These are phyloP conservation scores for Lamproptera curius DNA, from an alignment of 2,888 invertebrate species.

Conservation along the genomic window DNA sequence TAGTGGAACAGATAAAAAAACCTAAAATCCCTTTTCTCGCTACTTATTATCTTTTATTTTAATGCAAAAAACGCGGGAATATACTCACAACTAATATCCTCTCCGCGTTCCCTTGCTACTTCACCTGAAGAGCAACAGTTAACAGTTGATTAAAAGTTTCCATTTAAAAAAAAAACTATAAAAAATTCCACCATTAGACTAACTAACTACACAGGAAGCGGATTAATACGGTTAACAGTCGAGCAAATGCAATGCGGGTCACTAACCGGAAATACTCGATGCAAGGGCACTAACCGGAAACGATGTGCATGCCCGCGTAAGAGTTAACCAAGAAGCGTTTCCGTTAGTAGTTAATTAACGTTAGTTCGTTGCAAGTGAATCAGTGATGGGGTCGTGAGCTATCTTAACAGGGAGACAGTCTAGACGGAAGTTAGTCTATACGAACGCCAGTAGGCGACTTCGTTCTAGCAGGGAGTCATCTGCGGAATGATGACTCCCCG, in stretches of 20 bases:
- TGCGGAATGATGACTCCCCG: slow-evolving; percentile 50
- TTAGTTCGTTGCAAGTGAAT: slow-evolving; percentile 33
- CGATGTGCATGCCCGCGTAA: slow-evolving; percentile 69
- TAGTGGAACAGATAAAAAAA: no score
- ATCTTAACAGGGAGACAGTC: slow-evolving; percentile 21
- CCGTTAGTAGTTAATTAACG: slow-evolving; percentile 42
- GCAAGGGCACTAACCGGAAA: slow-evolving; percentile 68
- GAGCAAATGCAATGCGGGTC: slow-evolving; percentile 46
- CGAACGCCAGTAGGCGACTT: slow-evolving; percentile 45
- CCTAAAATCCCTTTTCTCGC: no score
- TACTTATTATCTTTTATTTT: no score
- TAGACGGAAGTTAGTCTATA: slow-evolving; percentile 28
- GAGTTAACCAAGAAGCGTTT: slow-evolving; percentile 77
- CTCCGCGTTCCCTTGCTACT: slow-evolving; percentile 85
- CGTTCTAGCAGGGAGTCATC: slow-evolving; percentile 55
- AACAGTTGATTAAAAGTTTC: slow-evolving; percentile 14
- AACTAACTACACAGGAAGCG: slow-evolving; percentile 63
- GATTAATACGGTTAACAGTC: slow-evolving; percentile 37
- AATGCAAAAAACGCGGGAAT: background rate
- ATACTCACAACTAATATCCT: slow-evolving; percentile 87
- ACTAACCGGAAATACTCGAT: slow-evolving; percentile 60
- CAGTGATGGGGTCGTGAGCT: slow-evolving; percentile 55
- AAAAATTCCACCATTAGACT: no score
- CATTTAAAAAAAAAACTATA: no score
- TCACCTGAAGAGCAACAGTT: slow-evolving; percentile 80